Evolutionary conservation across 2,888 invertebrate genomes (phyloP).

Genomic region (Megaustenia siamemsis): DNA sequence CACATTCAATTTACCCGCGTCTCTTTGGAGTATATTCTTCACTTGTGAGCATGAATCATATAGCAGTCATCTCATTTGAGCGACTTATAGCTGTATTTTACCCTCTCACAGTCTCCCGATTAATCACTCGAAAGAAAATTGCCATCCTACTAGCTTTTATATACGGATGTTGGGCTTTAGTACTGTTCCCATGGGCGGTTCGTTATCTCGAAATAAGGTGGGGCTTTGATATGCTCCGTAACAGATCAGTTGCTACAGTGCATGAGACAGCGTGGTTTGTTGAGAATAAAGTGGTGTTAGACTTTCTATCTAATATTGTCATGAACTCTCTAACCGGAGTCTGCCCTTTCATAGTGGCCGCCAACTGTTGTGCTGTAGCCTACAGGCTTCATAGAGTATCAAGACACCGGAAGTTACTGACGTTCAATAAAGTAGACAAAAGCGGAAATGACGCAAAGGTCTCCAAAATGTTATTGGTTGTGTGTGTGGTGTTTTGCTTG

Average conservation of each 20-base stretch:
- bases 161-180: neutral
- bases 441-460: neutral
- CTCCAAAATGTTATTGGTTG: slow-evolving; percentile 1
- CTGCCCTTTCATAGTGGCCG: neutral
- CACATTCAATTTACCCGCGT: neutral
- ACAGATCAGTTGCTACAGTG: neutral
- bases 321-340: neutral
- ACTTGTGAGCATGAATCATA: neutral
- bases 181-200: neutral
- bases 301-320: neutral
- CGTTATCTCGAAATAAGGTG: neutral
- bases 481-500: neutral
- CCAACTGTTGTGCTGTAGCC: neutral
- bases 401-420: neutral
- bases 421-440: neutral
- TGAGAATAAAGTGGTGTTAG: neutral
- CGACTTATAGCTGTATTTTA: slow-evolving; percentile 2
- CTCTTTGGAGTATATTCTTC: neutral
- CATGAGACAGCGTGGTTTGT: neutral
- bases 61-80: slow-evolving; percentile 1
- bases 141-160: neutral
- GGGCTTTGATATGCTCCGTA: neutral
- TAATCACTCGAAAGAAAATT: neutral
- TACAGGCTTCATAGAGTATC: neutral
- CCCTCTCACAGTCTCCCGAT: neutral